Evolutionary conservation across 2,888 invertebrate genomes (phyloP).

Genomic region (Rhimphoctona megacephalus): DNA sequence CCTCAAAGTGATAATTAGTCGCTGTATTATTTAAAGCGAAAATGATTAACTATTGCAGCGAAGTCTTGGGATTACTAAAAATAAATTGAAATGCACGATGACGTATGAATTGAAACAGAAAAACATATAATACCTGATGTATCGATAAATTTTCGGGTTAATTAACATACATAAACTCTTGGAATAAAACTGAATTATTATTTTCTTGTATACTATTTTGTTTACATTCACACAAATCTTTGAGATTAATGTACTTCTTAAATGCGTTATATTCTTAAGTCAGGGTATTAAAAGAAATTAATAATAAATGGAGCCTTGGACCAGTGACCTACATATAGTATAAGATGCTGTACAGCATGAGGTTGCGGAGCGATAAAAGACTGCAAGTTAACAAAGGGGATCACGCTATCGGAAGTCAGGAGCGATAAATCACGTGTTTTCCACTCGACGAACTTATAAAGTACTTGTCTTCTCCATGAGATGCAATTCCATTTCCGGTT

Average conservation of each 20-base stretch:
- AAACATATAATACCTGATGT: not conserved
- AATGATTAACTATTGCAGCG: not conserved
- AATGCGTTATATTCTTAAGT: not conserved
- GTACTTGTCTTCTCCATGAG: slow-evolving; percentile 45
- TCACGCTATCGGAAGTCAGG: slow-evolving; percentile 30
- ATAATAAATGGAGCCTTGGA: not conserved
- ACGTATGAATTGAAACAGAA: not conserved
- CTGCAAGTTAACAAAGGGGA: slow-evolving; percentile 46
- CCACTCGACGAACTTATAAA: slow-evolving; percentile 46
- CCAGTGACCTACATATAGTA: not conserved
- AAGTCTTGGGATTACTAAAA: not conserved
- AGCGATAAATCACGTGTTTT: slow-evolving; percentile 61
- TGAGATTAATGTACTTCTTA: not conserved
- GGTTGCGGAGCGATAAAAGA: slow-evolving; percentile 30
- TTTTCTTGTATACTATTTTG: not conserved
- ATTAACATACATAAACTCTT: not conserved
- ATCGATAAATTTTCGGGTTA: not conserved
- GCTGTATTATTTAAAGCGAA: slow-evolving; percentile 19
- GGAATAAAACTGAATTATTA: not conserved
- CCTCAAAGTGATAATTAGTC: not conserved
- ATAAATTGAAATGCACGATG: not conserved
- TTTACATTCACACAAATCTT: not conserved
- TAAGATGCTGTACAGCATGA: slow-evolving; percentile 18
- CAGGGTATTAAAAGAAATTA: not conserved
- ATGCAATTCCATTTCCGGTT: slow-evolving; percentile 57